These are phyloP conservation scores for Penaeus chinensis DNA, from an alignment of 1,140 invertebrate species.

Conservation along the genomic window DNA sequence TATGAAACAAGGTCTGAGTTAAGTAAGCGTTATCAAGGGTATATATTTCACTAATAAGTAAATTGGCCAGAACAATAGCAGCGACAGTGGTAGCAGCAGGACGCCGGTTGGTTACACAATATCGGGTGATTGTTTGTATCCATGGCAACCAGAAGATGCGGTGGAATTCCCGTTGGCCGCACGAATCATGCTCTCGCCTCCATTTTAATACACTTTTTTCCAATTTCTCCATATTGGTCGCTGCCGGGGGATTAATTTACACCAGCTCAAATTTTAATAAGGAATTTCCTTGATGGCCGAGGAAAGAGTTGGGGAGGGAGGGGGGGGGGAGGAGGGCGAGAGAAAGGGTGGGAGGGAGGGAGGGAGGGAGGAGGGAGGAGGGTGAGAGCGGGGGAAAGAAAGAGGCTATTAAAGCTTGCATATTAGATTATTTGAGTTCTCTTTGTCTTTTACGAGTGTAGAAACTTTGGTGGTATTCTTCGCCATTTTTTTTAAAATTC, in stretches of 20 bases:
- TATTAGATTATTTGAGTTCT: too few species aligned
- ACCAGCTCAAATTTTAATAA: conserved; percentile 52
- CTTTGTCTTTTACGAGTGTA: too few species aligned
- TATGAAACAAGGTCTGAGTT: too few species aligned
- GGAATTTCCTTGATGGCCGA: conserved; percentile 41
- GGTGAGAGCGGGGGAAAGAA: too few species aligned
- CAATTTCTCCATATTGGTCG: conserved; percentile 46
- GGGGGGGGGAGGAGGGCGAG: conserved; percentile 22
- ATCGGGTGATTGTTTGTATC: conserved; percentile 44
- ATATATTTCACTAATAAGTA: conserved; percentile 43
- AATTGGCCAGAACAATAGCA: conserved; percentile 32
- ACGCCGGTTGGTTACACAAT: conserved; percentile 28
- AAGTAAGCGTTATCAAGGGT: not conserved
- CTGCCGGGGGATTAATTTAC: conserved; percentile 43
- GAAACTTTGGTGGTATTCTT: too few species aligned
- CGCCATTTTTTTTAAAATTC: too few species aligned
- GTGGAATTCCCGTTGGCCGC: not conserved
- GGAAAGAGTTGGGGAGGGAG: not conserved
- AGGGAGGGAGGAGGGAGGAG: not conserved
- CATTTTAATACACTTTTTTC: conserved; percentile 15
- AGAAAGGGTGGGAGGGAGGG: not conserved
- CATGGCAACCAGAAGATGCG: conserved; percentile 33
- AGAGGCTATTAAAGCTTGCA: too few species aligned
- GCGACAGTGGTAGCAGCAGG: not conserved
- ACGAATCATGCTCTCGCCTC: conserved; percentile 12